Evolutionary conservation across 2,113 vertebrate genomes (phyloP), one percentile per base, ranked within the genome.

Genomic region (Pitta sordida): DNA sequence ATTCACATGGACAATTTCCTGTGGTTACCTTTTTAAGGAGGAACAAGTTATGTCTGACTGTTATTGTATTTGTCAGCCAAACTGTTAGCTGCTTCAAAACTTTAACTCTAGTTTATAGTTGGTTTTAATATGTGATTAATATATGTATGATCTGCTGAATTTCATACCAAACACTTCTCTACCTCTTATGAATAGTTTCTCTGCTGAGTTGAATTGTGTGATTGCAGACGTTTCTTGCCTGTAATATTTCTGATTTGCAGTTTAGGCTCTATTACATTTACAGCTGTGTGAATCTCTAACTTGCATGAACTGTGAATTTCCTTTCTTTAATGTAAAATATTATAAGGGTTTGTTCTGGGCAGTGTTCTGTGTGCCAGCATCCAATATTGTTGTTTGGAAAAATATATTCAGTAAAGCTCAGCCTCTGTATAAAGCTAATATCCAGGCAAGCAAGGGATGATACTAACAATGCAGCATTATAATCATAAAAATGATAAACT

Each of bases 371-470:
- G 87, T 74, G 44, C 77, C 83, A 93, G 81, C 88, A 94, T 95
- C 74, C 71, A 85, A 29, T 96, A 76, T 53, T 68, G 23, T 91
- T 87, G 71, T 91, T 94, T 87, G 43, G 67, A 44, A 92, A 65
- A 83, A 68, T 85, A 83, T 90, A n/a, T 88, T 93, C 41, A 21
- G 27, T 68, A 60, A 59, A 91, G 34, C 30, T 88, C 43, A 87
- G 39, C 26, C 34, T 77, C 27, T 44, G 41, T 82, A 32, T 67
- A 82, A 63, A 91, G 39, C 34, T 55, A 91, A 80, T 94, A 75
- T 14, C n/a, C 49, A 67, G 24, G 62, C 60, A 81, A 83, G 55
- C 52, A 29, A 76, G 30, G 23, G 37, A 55, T 62, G 56, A 53
- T 85, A n/a, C 14, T 78, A 84, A n/a, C 58, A 74, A 21, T 79